Conservation (phyloP, 2,113 vertebrate species). For the Anser cygnoides region DNA sequence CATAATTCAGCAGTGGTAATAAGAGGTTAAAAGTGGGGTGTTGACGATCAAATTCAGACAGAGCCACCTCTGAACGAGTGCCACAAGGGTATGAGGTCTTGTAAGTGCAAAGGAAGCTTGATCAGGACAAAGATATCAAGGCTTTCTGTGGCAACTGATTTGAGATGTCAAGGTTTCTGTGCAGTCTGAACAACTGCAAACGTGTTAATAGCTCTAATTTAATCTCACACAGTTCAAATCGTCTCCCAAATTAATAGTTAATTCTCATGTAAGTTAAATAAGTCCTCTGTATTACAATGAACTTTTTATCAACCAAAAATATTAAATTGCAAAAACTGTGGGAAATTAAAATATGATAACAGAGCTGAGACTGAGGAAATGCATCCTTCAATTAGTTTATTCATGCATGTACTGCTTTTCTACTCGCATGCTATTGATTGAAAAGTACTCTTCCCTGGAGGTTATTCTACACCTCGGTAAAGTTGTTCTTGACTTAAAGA, state of each 20-base stretch:
- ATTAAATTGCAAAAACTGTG: background rate
- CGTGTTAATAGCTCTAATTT: background rate
- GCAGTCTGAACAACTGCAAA: background rate
- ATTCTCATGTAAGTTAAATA: background rate
- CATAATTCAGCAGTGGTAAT: background rate
- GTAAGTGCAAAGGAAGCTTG: background rate
- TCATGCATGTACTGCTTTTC: background rate
- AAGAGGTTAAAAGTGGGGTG: background rate
- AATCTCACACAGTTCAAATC: background rate
- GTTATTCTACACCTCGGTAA: slow-evolving; percentile 21
- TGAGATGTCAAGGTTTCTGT: background rate
- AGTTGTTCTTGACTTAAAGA: background rate
- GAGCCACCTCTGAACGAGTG: background rate
- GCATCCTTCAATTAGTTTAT: background rate
- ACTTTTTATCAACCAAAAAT: background rate
- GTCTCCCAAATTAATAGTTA: background rate
- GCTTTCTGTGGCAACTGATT: background rate
- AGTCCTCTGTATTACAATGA: background rate
- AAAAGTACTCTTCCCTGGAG: slow-evolving; percentile 12
- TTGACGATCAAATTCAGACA: background rate
- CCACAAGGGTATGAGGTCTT: background rate
- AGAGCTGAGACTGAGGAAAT: background rate
- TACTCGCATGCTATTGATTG: background rate
- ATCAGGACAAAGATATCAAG: background rate
- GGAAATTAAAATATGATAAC: background rate